Base-by-base conservation (phyloP, 2,888 invertebrate genomes). In the Drosophila nr. fundita region DNA sequence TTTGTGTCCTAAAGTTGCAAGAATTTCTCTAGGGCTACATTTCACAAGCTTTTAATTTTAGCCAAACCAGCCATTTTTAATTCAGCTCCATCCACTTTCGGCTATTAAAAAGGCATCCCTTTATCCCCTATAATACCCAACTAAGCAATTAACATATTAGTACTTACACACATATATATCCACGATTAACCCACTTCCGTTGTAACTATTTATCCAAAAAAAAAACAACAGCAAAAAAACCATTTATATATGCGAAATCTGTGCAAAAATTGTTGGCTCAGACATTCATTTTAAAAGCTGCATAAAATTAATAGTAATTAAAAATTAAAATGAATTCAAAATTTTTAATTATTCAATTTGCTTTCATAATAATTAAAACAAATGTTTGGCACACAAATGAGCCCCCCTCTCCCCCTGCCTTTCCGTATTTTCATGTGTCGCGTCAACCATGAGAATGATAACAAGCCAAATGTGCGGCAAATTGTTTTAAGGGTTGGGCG, bases 301-400 rank as follows among this genome's bases (percentile, higher is more conserved):
- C 52, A 55, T 69, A 61, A 72, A 76, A 90, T 88, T 83, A 83
- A 90, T 86, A 83, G 81, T 88, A 79, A 90, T 87, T 86, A 85
- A 90, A 88, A 82, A 90, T 90, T 76, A 76, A 90, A 90, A 87
- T 78, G 86, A 83, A 75, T 90, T 87, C 73, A 68, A 90, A 77
- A 88, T 78, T 80, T 82, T 88, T 85, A 87, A 90, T 90, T 88
- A 83, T 80, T 81, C 86, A 76, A 90, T 87, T 86, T 75, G 78
- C 80, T 68, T 78, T 83, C 73, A 85, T 81, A 83, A 88, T 90
- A 87, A 90, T 87, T 88, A 88, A 87, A 87, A 80, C 75, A 88
- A 90, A 87, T 83, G 86, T 70, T 74, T 60, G 77, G 60, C 58
- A 63, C 80, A 69, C 80, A 75, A 68, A 58, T 72, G 76, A 64